Percentiles rank a stretch among this genome's conserved stretches.
Conservation (phyloP, 1,140 invertebrate species). For the Heliconius nattereri region DNA sequence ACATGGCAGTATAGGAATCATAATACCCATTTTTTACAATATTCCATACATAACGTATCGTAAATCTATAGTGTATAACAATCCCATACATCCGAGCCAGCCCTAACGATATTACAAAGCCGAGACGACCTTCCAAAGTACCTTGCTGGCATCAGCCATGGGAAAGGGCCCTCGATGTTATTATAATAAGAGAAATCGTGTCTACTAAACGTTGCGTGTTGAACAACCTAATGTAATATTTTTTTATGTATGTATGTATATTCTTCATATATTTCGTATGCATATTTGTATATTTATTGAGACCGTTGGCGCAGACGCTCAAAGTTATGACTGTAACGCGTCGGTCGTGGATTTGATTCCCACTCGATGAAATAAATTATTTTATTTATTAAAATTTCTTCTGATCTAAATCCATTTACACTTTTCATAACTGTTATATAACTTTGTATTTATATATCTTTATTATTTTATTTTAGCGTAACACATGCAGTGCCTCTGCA, state of each 20-base stretch:
- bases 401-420: too few species aligned
- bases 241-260: neutral
- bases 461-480: neutral
- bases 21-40: too few species aligned
- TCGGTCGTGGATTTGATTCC: too few species aligned
- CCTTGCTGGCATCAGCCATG: neutral
- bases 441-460: neutral
- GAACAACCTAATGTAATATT: neutral
- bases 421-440: neutral
- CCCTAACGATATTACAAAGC: conserved; percentile 8
- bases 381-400: too few species aligned
- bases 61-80: neutral
- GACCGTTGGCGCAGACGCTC: too few species aligned
- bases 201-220: neutral
- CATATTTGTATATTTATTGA: neutral
- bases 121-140: neutral
- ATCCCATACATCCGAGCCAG: neutral
- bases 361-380: too few species aligned
- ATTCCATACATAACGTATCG: too few species aligned
- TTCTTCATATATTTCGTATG: neutral
- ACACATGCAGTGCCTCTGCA: neutral
- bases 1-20: too few species aligned
- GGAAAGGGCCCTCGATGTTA: conserved; percentile 11
- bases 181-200: conserved; percentile 14
- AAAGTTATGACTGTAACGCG: too few species aligned